Evolutionary conservation across 2,113 vertebrate genomes (phyloP).

Genomic region (Myotis davidii): DNA sequence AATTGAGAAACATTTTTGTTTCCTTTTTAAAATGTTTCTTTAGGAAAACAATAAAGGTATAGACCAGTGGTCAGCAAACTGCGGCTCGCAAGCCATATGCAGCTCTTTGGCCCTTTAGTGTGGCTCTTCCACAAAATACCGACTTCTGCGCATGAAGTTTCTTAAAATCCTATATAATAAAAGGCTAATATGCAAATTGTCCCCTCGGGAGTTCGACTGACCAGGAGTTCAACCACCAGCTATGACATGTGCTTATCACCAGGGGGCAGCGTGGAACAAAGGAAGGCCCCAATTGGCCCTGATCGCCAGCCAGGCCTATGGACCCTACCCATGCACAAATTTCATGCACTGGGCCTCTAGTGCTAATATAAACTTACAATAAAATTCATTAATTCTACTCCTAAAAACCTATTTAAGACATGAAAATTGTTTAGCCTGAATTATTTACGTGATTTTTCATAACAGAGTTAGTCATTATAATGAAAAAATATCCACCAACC

Average conservation of each 20-base stretch:
- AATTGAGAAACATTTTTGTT: constrained; percentile 33
- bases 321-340: too few relatives aligned
- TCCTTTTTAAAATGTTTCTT: constrained; percentile 22
- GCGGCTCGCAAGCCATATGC: too few relatives aligned
- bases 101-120: too few relatives aligned
- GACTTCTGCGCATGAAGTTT: neutral
- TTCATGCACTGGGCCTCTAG: too few relatives aligned
- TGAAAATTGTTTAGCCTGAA: constrained; percentile 10
- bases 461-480: neutral
- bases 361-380: neutral
- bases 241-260: too few relatives aligned
- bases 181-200: too few relatives aligned
- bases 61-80: neutral
- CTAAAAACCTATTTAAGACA: neutral
- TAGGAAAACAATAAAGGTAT: neutral
- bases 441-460: neutral
- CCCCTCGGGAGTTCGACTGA: too few relatives aligned
- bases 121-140: too few relatives aligned
- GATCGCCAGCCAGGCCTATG: too few relatives aligned
- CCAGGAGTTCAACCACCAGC: too few relatives aligned
- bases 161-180: neutral
- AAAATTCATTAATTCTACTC: neutral
- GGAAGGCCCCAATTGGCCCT: too few relatives aligned
- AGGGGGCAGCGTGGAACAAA: too few relatives aligned
- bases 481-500: neutral